phyloP scores from a whole-genome alignment of 2,888 invertebrate genomes.

The Callimorpha dominula region DNA sequence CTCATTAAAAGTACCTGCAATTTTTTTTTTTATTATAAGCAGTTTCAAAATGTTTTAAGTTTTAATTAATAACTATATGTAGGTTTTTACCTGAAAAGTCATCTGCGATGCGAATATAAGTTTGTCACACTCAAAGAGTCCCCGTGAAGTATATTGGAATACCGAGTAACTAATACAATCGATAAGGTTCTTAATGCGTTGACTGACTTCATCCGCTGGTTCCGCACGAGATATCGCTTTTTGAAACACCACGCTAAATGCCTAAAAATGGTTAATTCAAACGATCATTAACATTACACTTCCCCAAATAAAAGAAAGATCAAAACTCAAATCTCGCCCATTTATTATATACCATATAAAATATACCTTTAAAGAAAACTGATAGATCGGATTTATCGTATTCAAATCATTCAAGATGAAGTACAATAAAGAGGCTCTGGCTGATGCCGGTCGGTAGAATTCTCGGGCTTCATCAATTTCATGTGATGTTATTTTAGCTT shows the following conservation, averaged over 20 bases:
- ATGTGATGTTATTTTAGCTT: conserved; percentile 96
- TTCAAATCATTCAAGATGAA: conserved; percentile 98
- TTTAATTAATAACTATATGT: not conserved
- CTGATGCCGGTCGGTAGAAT: conserved; percentile 95
- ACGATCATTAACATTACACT: not conserved
- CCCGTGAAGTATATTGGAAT: conserved; percentile 97
- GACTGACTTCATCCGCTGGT: conserved; percentile 91
- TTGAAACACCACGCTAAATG: conserved; percentile 99
- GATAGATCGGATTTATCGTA: conserved; percentile 98
- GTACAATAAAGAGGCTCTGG: conserved; percentile 96
- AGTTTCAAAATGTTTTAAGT: not conserved
- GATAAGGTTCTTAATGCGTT: conserved; percentile 95
- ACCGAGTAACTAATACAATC: conserved; percentile 98
- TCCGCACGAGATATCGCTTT: conserved; percentile 97
- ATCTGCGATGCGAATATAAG: conserved; percentile 98
- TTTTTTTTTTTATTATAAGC: not conserved
- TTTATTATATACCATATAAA: not conserved
- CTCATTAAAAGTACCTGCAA: conserved; percentile 93
- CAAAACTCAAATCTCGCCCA: not conserved
- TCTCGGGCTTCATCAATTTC: conserved; percentile 98
- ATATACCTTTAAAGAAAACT: conserved; percentile 96
- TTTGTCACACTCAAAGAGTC: conserved; percentile 98
- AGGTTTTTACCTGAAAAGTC: conserved; percentile 93
- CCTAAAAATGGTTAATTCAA: conserved; percentile 85
- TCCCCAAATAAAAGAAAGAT: not conserved